Percentiles rank a stretch among this genome's conserved stretches.
Conservation (phyloP, 2,797 vertebrate species). For the Chiroxiphia lanceolata region DNA sequence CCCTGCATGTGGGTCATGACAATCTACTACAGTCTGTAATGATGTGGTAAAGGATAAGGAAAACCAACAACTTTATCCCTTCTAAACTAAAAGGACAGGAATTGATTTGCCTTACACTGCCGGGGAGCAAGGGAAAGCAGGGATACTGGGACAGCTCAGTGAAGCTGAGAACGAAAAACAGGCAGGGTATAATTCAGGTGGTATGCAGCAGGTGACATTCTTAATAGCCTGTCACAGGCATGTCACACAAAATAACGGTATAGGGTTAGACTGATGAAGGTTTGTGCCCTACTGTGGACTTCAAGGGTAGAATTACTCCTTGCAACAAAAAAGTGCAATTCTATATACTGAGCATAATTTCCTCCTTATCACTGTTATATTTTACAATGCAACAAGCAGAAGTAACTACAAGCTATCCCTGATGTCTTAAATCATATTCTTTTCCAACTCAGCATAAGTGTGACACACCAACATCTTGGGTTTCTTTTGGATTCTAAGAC, state of each 20-base stretch:
- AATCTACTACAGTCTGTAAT: neutral
- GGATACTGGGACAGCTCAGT: neutral
- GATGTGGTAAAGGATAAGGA: neutral
- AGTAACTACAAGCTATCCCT: neutral
- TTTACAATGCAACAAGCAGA: neutral
- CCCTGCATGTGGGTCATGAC: neutral
- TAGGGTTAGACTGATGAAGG: neutral
- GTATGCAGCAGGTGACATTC: neutral
- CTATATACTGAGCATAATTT: neutral
- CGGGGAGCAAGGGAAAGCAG: neutral
- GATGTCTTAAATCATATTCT: neutral
- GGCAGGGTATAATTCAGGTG: neutral
- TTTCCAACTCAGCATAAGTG: neutral
- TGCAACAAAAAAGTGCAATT: neutral
- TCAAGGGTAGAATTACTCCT: neutral
- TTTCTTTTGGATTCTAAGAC: neutral
- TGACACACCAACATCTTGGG: neutral
- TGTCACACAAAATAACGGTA: fast-evolving
- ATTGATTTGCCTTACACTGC: neutral
- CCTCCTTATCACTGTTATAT: neutral
- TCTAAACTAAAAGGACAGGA: neutral
- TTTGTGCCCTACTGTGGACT: neutral
- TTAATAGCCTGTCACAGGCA: neutral
- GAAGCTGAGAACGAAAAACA: neutral
- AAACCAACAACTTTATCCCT: neutral